Evolutionary conservation across 2,113 vertebrate genomes (phyloP).

Genomic region (Lamprotornis superbus): DNA sequence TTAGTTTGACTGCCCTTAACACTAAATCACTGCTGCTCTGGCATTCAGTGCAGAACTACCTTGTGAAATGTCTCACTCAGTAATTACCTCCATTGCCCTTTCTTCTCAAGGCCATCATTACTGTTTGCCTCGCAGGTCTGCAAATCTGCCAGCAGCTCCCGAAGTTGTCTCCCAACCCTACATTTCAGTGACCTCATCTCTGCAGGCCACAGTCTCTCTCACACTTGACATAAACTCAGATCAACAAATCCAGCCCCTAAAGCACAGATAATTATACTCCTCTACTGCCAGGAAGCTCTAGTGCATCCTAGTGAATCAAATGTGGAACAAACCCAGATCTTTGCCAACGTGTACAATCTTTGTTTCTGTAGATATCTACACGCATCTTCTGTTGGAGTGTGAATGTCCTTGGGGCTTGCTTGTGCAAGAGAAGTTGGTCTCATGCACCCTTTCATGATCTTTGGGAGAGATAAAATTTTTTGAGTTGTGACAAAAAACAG

Average conservation of each 20-base stretch:
- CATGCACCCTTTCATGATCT: background rate
- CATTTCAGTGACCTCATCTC: background rate
- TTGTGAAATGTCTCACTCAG: background rate
- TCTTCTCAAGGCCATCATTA: background rate
- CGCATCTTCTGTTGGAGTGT: background rate
- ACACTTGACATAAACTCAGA: background rate
- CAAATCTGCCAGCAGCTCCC: background rate
- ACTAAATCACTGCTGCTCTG: background rate
- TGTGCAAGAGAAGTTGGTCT: background rate
- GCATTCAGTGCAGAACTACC: background rate
- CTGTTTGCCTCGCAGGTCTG: background rate
- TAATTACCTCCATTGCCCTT: background rate
- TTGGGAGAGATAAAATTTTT: background rate
- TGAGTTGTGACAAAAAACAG: background rate
- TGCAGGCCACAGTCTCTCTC: background rate
- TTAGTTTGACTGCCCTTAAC: background rate
- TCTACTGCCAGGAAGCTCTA: background rate
- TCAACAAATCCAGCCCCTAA: background rate
- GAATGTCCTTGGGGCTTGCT: background rate
- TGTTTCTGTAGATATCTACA: background rate
- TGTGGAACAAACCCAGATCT: background rate
- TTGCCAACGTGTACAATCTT: background rate
- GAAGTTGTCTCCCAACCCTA: background rate
- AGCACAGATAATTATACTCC: background rate
- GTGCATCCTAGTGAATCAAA: background rate